Evolutionary conservation across 2,113 vertebrate genomes (phyloP), one percentile per base, ranked within the genome.

Genomic region (Procavia capensis): DNA sequence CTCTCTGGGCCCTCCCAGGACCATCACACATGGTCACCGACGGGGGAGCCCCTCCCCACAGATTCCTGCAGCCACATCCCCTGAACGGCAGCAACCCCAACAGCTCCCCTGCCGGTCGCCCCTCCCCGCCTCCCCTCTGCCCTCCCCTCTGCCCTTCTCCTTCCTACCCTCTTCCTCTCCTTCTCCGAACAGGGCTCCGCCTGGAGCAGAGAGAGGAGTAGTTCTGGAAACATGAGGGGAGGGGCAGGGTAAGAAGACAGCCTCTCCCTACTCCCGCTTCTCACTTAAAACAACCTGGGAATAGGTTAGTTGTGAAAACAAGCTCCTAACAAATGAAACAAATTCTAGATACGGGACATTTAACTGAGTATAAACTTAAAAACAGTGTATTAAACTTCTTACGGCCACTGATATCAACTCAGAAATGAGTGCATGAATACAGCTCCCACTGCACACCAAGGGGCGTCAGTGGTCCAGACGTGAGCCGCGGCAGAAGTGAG

Each of bases 401-500:
- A 61, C 13, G 41, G 27, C 1, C 20, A 7, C 24, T n/a, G 41
- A 68, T 9, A 36, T 6, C 25, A 41, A 63, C 22, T 57, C 25
- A n/a, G 70, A 72, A 85, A 24, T 34, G 4, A 36, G 57, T 11
- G 31, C 43, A 36, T 10, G 25, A 14, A 6, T 5, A 22, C 64
- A n/a, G 63, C 24, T 45, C 83, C 27, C 66, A 66, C 22, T 61
- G 34, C 86, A 90, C 9, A 2, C 6, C 57, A 1, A 39, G 72
- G 82, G 50, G 93, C 41, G 45, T 96, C 91, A 97, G 98, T 94
- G 96, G 95, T 43, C n/a, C 88, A 84, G 94, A 86, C 78, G 45
- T 43, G 43, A 75, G 93, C 90, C 97, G 97, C 8, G 84, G 97
- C 94, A 98, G 96, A 98, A 97, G 98, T 68, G 90, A 97, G 98